Conservation (phyloP, 2,888 invertebrate species). For the Onchidella celtica region DNA sequence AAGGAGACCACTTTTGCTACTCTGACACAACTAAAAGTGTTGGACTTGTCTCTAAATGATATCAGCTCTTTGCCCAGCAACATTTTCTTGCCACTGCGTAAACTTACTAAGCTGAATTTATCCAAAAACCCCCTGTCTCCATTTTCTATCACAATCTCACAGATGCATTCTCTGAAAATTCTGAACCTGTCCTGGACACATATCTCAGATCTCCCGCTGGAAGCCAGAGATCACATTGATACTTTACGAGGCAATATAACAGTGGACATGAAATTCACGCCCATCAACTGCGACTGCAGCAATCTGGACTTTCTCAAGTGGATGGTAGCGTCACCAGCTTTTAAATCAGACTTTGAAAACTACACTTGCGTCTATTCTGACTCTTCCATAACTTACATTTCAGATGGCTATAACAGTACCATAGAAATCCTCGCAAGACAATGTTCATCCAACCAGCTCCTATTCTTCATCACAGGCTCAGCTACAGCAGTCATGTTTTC, state of each 20-base stretch:
- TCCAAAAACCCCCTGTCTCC: not conserved
- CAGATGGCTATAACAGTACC: not conserved
- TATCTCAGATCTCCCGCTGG: constrained; percentile 10
- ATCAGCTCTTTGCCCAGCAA: not conserved
- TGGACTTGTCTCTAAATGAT: constrained; percentile 3
- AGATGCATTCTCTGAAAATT: constrained; percentile 22
- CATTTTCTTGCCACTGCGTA: not conserved
- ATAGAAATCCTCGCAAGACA: not conserved
- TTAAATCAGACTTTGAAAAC: not conserved
- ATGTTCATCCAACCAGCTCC: not conserved
- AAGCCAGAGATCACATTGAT: constrained; percentile 32
- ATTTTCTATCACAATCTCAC: not conserved
- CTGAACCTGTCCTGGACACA: constrained; percentile 16
- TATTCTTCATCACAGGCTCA: not conserved
- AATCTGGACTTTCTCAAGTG: constrained; percentile 43
- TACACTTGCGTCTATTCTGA: constrained; percentile 13
- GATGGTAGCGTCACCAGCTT: constrained; percentile 34
- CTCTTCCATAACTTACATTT: not conserved
- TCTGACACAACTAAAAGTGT: not conserved
- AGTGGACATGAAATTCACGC: constrained; percentile 27
- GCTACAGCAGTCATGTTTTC: not conserved
- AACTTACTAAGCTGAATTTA: not conserved
- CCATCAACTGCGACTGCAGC: constrained; percentile 36
- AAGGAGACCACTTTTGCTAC: not conserved
- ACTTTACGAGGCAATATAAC: not conserved